Conservation (phyloP, 2,888 invertebrate genomes). For the Hanleya hanleyi region DNA sequence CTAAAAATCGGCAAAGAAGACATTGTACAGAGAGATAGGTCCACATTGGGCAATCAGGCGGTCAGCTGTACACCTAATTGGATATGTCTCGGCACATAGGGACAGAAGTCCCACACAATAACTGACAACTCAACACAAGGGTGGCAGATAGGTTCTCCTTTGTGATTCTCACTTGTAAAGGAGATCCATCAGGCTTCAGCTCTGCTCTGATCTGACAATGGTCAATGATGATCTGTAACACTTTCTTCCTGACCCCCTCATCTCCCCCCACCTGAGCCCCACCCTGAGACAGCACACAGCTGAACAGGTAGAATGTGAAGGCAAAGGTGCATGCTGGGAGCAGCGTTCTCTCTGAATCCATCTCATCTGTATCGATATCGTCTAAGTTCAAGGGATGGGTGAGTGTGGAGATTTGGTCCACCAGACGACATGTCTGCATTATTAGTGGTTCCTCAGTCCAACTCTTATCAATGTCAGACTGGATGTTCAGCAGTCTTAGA, state of each 20-base stretch:
- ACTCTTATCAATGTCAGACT: conserved; percentile 83
- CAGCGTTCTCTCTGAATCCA: conserved; percentile 5
- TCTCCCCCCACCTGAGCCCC: conserved; percentile 52
- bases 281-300: conserved; percentile 54
- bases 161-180: too few relatives aligned
- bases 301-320: conserved; percentile 87
- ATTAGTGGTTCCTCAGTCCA: conserved; percentile 85
- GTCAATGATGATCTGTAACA: conserved; percentile 71
- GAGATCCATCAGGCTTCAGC: too few relatives aligned
- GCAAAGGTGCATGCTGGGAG: conserved; percentile 86
- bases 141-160: too few relatives aligned
- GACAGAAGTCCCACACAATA: too few relatives aligned
- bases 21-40: too few relatives aligned
- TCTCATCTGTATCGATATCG: not conserved
- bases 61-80: too few relatives aligned
- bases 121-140: too few relatives aligned
- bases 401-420: conserved; percentile 60
- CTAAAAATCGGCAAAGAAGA: too few relatives aligned
- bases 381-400: conserved; percentile 25
- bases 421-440: conserved; percentile 79
- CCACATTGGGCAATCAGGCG: too few relatives aligned
- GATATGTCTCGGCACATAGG: too few relatives aligned
- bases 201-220: conserved; percentile 84
- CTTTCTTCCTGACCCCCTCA: conserved; percentile 58
- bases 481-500: conserved; percentile 84